Evolutionary conservation across 2,888 invertebrate species (phyloP), one percentile per base, ranked within the genome.

Genomic region (Norana najaformis): DNA sequence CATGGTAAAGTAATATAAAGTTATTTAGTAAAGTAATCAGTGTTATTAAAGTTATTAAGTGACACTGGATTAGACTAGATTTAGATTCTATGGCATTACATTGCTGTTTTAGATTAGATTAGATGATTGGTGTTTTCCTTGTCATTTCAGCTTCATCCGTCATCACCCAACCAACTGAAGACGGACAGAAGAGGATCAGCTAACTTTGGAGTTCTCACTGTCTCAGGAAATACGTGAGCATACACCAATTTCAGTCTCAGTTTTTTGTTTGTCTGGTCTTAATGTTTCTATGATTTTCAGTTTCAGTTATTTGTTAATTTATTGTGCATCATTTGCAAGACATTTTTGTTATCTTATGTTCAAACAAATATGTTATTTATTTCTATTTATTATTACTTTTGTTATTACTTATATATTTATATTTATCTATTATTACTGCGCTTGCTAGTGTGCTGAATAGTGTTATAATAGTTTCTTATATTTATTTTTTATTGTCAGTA

Each of bases 181-280:
- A 94, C 94, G 18, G 93, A 94, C 91, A 91, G 91, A 82, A 91
- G 93, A 16, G 95, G 95, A 20, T 90, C 93, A 85, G 94, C 93
- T 18, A 93, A 94, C 91, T 95, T 94, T 92, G 94, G 94, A 16
- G 90, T 91, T 36, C 91, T 94, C 20, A 93, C 93, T 36, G 93
- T 94, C 8, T 91, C 93, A 35, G 94, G 93, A 88, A 92, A 93
- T 88, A 92, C 92, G 94, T 94, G 92, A 92, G 91, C 39, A 16
- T 85, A 35, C 35, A 69, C 30, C 11, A 8, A 69, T n/a, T 30
- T 69, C 69, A n/a, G n/a, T 69, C n/a, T 69, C 69, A 11, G n/a
- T 30, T 8, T 11, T 69, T n/a, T 69, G 30, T 69, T 13, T 69
- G 16, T 69, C 69, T n/a, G 69, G n/a, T 30, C n/a, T n/a, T 69